phyloP scores from a whole-genome alignment of 1,140 invertebrate species.

The Panagrolaimus sp. region DNA sequence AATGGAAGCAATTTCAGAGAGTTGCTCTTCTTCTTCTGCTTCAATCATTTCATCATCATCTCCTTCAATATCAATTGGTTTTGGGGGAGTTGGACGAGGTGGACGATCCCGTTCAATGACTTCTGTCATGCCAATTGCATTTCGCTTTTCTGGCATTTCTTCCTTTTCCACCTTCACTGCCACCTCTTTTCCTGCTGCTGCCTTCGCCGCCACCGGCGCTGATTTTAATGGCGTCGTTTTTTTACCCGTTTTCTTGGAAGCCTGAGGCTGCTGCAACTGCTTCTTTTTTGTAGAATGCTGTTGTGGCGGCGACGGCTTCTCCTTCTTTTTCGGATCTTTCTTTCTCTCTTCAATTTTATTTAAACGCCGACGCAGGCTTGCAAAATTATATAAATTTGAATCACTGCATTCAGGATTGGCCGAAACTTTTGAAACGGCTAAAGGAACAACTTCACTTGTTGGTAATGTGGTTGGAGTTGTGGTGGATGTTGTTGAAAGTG shows the following conservation, averaged over 20 bases:
- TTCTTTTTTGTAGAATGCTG: too few relatives aligned
- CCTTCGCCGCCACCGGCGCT: background rate
- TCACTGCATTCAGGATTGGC: too few relatives aligned
- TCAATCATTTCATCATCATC: slow-evolving; percentile 7
- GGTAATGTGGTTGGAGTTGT: background rate
- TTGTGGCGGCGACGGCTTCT: too few relatives aligned
- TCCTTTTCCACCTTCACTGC: background rate
- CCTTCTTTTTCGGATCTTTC: too few relatives aligned
- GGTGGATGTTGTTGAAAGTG: background rate
- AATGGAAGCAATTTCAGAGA: background rate
- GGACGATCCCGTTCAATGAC: background rate
- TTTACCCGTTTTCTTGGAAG: too few relatives aligned
- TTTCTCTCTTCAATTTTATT: too few relatives aligned
- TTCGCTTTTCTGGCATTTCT: background rate
- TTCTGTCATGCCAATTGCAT: background rate
- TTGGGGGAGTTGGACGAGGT: background rate
- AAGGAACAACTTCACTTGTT: too few relatives aligned
- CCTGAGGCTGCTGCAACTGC: too few relatives aligned
- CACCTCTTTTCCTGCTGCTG: background rate
- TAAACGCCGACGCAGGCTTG: too few relatives aligned
- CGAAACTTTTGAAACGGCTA: too few relatives aligned
- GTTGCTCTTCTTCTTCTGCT: background rate
- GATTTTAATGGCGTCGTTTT: background rate
- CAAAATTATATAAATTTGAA: too few relatives aligned
- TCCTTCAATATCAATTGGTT: background rate